phyloP scores from a whole-genome alignment of 2,797 vertebrate species.

The Eulemur albifrons region DNA sequence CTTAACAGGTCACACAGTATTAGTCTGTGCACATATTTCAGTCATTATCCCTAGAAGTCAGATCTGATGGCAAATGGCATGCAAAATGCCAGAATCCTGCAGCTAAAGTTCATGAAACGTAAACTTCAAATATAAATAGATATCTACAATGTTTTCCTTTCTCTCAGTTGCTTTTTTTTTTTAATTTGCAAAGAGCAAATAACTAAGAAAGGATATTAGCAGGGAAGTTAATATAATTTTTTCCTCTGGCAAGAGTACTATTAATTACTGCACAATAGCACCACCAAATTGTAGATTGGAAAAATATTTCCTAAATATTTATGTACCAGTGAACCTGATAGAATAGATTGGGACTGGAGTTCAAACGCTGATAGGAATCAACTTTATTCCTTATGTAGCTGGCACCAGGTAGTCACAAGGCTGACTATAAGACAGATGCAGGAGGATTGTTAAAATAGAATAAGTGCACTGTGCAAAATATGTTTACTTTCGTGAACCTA shows the following conservation, averaged over 20 bases:
- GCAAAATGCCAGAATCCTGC: constrained; percentile 64
- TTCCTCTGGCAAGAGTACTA: constrained; percentile 70
- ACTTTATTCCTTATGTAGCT: not conserved
- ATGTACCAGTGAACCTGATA: constrained; percentile 56
- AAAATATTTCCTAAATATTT: constrained; percentile 55
- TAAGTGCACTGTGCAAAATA: constrained; percentile 81
- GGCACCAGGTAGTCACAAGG: constrained; percentile 38
- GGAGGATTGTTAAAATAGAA: constrained; percentile 78
- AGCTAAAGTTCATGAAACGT: constrained; percentile 74
- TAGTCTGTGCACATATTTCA: constrained; percentile 62
- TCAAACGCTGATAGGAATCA: not conserved
- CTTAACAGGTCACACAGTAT: constrained; percentile 76
- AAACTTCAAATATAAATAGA: constrained; percentile 83
- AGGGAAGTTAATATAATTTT: constrained; percentile 71
- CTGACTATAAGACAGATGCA: constrained; percentile 48
- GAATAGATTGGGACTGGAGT: not conserved
- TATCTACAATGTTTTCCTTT: constrained; percentile 83
- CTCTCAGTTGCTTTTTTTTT: constrained; percentile 39
- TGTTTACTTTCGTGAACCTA: constrained; percentile 76
- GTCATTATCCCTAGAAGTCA: constrained; percentile 43
- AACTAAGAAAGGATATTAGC: constrained; percentile 50
- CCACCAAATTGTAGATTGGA: constrained; percentile 50
- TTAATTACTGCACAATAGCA: constrained; percentile 63
- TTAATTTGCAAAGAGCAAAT: constrained; percentile 74
- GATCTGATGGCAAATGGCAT: constrained; percentile 70